Evolutionary conservation across 2,888 invertebrate genomes (phyloP), one percentile per base, ranked within the genome.

Genomic region (Meiosimyza decipiens): DNA sequence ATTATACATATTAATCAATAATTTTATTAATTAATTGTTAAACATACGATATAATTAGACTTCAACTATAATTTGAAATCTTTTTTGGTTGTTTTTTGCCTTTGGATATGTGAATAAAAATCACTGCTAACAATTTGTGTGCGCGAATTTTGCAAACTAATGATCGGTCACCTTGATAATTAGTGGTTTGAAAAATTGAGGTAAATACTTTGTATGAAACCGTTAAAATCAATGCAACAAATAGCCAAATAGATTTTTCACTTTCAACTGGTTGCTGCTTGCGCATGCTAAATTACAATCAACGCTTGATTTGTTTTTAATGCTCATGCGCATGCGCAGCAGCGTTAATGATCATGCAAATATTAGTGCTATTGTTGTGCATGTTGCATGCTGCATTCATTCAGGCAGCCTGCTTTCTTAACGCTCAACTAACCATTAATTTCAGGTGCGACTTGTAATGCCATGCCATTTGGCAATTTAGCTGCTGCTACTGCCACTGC

Each of bases 331-430:
- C 63, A 62, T 62, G 62, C 62, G 47, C 5, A 62, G 63, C 16
- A 15, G 63, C 40, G 63, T 63, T 40, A 63, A 63, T 63, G 63
- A 63, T 40, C 40, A 63, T 63, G 63, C 47, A 63, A 63, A 63
- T 63, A 49, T 40, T 40, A 28, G n/a, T 40, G 40, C 12, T 60
- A 15, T 40, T 60, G 60, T 28, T 60, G 63, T 16, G 2, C 40
- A 40, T 40, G 40, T 9, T 13, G 28, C 18, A 40, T 16, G 7
- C 47, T 16, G 40, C 40, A 63, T n/a, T n/a, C 18, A 49, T 47
- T 40, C 40, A 40, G 9, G 40, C 40, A 40, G 40, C 40, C 63
- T 62, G 28, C 40, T 40, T 62, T 33, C 16, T 62, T 47, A 7
- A 9, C 40, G 40, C 40, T 40, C 40, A 40, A 40, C 6, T 62